Conservation (phyloP, 2,888 invertebrate genomes). For the Drosophila lacicola region DNA sequence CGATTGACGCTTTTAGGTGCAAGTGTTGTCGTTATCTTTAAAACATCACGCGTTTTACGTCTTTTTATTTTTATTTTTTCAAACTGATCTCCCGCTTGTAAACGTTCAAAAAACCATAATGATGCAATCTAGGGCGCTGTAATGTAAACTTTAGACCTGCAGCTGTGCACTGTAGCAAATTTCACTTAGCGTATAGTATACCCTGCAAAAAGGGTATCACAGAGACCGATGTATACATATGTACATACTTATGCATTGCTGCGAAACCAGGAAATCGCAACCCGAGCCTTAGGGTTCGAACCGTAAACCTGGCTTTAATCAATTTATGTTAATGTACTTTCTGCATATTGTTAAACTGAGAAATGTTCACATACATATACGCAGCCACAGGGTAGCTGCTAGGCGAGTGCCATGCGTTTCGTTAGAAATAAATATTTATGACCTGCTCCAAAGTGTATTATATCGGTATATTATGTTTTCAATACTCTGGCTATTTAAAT, state of each 20-base stretch:
- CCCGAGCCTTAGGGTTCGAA: no score
- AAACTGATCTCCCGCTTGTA: neutral
- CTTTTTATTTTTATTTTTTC: neutral
- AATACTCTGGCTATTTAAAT: neutral
- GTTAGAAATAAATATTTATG: neutral
- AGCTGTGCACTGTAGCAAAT: neutral
- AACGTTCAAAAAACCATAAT: slow-evolving; percentile 10
- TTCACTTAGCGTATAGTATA: neutral
- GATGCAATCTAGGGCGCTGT: slow-evolving; percentile 23
- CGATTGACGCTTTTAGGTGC: slow-evolving; percentile 16
- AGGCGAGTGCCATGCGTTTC: neutral
- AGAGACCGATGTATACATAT: no score
- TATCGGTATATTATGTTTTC: no score
- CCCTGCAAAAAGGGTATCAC: no score
- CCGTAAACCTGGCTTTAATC: no score
- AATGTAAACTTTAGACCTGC: slow-evolving; percentile 26
- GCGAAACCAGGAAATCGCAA: no score
- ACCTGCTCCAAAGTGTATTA: neutral
- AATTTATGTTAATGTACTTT: no score
- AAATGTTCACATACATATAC: no score
- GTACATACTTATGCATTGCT: no score
- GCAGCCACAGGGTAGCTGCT: neutral
- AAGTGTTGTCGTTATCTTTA: slow-evolving; percentile 6
- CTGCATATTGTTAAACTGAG: no score
- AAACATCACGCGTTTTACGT: slow-evolving; percentile 23